Evolutionary conservation across 2,888 invertebrate species (phyloP), one percentile per base, ranked within the genome.

Genomic region (Priocnemis perturbator): DNA sequence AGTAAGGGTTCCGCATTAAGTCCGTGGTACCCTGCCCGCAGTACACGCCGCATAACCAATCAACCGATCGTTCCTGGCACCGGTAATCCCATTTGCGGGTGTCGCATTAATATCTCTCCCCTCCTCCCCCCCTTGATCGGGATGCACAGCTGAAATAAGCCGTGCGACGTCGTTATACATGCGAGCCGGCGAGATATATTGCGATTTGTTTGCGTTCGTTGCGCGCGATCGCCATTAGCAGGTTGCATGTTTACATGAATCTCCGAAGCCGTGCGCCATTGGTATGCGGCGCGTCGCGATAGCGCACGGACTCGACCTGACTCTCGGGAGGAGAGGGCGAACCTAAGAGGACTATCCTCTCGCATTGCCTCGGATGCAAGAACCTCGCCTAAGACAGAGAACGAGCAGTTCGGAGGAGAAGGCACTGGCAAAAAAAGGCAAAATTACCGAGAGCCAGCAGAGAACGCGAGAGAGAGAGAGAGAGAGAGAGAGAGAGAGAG

Each of bases 381-480:
- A 47, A 58, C 55, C 58, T 26, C 56, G 37, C 44, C 47, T 4
- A 14, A 50, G 2, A 3, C 9, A n/a, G n/a, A n/a, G n/a, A n/a
- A n/a, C 15, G 17, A 19, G 19, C 17, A 17, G 55, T 19, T 15
- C 23, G 56, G 19, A 55, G 37, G 37, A 15, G 44, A 56, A 26
- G 15, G 45, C 19, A 30, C 30, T 4, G 61, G 17, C 53, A 30
- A 9, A 37, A 37, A 37, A 37, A 45, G 47, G 67, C 63, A 67
- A 66, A 67, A 68, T 53, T 47, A 60, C 58, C 26, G 30, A 66
- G 50, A 69, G 61, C 37, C 11, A 37, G 37, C 37, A 1, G 15
- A 17, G 19, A 50, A 19, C n/a, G 47, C 3, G 47, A 5, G 47
- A 11, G 53, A 55, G 15, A 53, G 55, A 17, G 53, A 26, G 3